phyloP scores from a whole-genome alignment of 2,113 vertebrate species.

The Miniopterus natalensis region DNA sequence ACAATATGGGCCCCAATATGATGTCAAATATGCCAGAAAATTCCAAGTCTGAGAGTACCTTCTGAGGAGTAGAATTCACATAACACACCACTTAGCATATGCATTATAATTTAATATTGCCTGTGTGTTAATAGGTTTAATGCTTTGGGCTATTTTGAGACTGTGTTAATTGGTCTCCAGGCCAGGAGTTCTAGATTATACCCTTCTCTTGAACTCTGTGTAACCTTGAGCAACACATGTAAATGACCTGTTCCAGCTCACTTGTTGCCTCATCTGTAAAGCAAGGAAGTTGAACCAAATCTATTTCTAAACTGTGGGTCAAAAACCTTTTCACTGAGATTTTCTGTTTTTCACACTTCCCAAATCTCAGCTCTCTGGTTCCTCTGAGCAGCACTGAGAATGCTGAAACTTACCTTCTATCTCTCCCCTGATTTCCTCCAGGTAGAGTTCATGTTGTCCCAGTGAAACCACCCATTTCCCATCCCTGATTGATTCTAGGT shows the following conservation, averaged over 20 bases:
- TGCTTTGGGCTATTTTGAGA: not conserved
- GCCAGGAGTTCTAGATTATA: not conserved
- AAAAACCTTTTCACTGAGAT: not conserved
- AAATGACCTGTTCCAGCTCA: not conserved
- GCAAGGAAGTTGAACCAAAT: not conserved
- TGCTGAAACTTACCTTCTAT: not conserved
- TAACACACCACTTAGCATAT: not conserved
- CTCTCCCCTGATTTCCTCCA: not conserved
- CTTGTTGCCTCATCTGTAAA: not conserved
- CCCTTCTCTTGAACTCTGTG: not conserved
- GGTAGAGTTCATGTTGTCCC: not conserved
- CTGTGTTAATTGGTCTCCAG: not conserved
- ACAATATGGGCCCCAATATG: not conserved
- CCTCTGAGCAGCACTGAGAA: not conserved
- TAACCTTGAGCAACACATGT: not conserved
- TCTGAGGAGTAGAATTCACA: not conserved
- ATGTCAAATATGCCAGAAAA: not conserved
- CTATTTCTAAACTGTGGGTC: not conserved
- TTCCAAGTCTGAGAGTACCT: not conserved
- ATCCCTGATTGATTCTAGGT: not conserved
- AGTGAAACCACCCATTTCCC: not conserved
- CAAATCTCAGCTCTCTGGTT: not conserved
- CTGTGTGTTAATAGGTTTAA: not conserved
- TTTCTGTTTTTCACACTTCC: not conserved
- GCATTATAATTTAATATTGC: not conserved